phyloP scores from a whole-genome alignment of 2,888 invertebrate species.

The Deilephila elpenor region DNA sequence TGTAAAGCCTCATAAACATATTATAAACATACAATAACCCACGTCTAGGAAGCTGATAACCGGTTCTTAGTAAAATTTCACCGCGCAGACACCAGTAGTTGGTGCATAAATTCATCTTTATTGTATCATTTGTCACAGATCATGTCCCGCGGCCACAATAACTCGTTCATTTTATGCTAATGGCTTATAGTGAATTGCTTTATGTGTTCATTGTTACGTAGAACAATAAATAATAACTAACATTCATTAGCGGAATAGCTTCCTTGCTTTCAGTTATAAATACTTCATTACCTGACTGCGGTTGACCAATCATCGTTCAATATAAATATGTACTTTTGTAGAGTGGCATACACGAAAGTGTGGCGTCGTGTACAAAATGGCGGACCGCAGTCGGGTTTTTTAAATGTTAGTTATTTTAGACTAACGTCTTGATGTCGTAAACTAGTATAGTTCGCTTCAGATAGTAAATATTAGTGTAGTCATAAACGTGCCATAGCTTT shows the following conservation, averaged over 20 bases:
- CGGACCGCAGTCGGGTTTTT: slow-evolving; percentile 14
- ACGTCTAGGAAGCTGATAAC: background rate
- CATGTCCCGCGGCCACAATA: slow-evolving; percentile 48
- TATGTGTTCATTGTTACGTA: slow-evolving; percentile 76
- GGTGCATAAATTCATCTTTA: slow-evolving; percentile 27
- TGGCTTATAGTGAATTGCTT: slow-evolving; percentile 77
- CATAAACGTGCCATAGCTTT: no score
- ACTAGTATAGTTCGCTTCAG: background rate
- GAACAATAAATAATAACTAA: slow-evolving; percentile 68
- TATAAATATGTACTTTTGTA: background rate
- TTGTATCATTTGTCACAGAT: slow-evolving; percentile 54
- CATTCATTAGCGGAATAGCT: slow-evolving; percentile 49
- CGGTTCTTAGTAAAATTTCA: slow-evolving; percentile 9
- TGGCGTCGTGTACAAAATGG: slow-evolving; percentile 21
- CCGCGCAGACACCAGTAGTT: slow-evolving; percentile 25
- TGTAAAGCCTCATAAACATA: background rate
- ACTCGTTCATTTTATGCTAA: slow-evolving; percentile 69
- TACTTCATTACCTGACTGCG: slow-evolving; percentile 18
- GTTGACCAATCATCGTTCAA: background rate
- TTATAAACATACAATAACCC: background rate
- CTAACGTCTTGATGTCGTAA: no score
- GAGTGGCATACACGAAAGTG: background rate
- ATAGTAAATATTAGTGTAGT: background rate
- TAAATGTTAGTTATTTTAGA: background rate
- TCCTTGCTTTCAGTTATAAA: slow-evolving; percentile 26